Base-by-base conservation (phyloP, 1,140 invertebrate genomes). In the Araneus ventricosus region DNA sequence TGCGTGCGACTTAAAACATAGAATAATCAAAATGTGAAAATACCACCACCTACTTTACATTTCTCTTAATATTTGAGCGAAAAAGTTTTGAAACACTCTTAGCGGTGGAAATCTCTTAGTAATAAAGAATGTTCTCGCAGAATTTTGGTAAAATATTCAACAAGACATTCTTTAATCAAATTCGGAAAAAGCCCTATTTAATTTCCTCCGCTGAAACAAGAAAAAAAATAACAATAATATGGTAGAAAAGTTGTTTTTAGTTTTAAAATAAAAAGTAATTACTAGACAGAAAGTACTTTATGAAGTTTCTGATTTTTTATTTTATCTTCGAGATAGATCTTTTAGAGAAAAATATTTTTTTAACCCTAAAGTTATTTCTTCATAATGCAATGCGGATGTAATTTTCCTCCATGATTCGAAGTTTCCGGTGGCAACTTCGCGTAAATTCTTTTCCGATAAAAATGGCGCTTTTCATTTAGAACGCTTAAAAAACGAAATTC, bases 1-100 rank as follows among this genome's bases (percentile, higher is more conserved):
- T 27, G 75, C 75, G 89, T 90, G 89, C 75, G 57, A 84, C 89
- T 90, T 84, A 59, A 14, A 82, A 63, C 75, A 63, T 82, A 84
- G 52, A 82, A 90, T 82, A 84, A 90, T 90, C 70, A 82, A 63
- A 89, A 89, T 63, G 45, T 82, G 45, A 52, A 61, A 90, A 90
- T 90, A 82, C 79, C 14, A 8, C 75, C 89, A 90, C 89, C 89
- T 84, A 90, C 67, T 90, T 90, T 90, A 90, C 89, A 90, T 90
- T 90, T 90, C 89, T 61, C 22, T 90, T 90, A 90, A 90, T 90
- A 90, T 90, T 82, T 84, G 89, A 84, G 30, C 24, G 70, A 90
- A 82, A 90, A 89, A 89, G 59, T n/a, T 89, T 27, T 79, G n/a
- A 75, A 89, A 57, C 70, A 34, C 79, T 88, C 27, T 45, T 4